A percentile compares a stretch with the other conserved stretches of the same genome.
Conservation (phyloP, 53 echinoderm and acorn worm species). For the Apostichopus leukothele region DNA sequence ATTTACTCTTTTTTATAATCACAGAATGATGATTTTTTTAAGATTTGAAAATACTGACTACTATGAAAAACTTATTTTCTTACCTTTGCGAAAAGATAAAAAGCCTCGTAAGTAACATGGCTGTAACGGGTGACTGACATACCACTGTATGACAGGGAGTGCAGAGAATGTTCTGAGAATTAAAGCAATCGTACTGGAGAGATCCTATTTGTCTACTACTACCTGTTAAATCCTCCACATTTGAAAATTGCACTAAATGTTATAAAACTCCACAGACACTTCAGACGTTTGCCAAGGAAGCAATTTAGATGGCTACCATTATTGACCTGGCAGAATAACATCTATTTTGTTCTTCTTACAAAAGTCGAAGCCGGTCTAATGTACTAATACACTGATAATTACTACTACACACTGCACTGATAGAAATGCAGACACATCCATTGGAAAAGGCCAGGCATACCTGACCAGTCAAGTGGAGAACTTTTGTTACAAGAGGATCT, state of each 20-base stretch:
- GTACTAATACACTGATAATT: background rate
- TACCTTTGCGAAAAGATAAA: background rate
- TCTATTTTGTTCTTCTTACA: too few species aligned
- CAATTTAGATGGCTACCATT: background rate
- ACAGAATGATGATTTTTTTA: too few species aligned
- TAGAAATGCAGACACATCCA: background rate
- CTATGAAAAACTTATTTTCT: background rate
- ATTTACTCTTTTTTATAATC: too few species aligned
- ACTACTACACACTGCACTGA: background rate
- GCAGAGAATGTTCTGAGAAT: too few species aligned
- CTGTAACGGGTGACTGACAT: background rate
- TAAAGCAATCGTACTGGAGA: too few species aligned
- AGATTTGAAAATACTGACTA: too few species aligned
- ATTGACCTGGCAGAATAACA: too few species aligned
- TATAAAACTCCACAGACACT: too few species aligned
- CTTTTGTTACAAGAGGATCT: background rate
- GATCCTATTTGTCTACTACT: too few species aligned
- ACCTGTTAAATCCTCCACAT: too few species aligned
- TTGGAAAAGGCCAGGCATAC: background rate
- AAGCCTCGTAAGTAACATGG: background rate
- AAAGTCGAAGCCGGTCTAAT: background rate
- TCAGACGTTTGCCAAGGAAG: background rate
- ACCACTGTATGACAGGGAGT: too few species aligned
- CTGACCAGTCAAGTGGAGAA: background rate
- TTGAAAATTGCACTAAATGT: too few species aligned